Conservation (phyloP, 2,113 vertebrate genomes). For the Hipposideros armiger region DNA sequence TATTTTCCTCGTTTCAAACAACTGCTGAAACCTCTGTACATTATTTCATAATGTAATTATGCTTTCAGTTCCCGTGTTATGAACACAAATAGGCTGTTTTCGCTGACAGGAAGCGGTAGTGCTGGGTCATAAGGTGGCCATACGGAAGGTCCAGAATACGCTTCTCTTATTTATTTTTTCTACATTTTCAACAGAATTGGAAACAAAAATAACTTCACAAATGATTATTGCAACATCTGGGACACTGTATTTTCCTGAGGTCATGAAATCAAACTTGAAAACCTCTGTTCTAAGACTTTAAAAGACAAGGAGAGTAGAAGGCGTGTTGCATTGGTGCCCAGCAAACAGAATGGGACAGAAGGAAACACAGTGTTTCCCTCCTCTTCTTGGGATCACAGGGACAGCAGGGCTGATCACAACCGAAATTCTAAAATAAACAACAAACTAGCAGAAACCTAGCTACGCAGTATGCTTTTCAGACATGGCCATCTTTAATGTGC, state of each 20-base stretch:
- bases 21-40: not conserved
- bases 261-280: not conserved
- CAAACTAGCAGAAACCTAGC: not conserved
- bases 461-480: not conserved
- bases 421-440: not conserved
- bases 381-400: not conserved
- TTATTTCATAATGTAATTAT: not conserved
- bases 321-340: not conserved
- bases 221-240: not conserved
- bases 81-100: not conserved
- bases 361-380: accelerated
- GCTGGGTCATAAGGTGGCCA: not conserved
- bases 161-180: not conserved
- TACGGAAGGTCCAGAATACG: not conserved
- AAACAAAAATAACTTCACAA: not conserved
- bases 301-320: not conserved
- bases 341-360: not conserved
- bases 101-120: not conserved
- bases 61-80: not conserved
- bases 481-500: not conserved
- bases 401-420: not conserved
- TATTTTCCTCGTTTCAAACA: not conserved
- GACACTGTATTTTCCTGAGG: not conserved
- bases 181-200: not conserved
- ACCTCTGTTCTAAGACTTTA: not conserved